These are phyloP conservation scores for Drosophila carrolli DNA, from an alignment of 1,140 invertebrate species.

Conservation along the genomic window DNA sequence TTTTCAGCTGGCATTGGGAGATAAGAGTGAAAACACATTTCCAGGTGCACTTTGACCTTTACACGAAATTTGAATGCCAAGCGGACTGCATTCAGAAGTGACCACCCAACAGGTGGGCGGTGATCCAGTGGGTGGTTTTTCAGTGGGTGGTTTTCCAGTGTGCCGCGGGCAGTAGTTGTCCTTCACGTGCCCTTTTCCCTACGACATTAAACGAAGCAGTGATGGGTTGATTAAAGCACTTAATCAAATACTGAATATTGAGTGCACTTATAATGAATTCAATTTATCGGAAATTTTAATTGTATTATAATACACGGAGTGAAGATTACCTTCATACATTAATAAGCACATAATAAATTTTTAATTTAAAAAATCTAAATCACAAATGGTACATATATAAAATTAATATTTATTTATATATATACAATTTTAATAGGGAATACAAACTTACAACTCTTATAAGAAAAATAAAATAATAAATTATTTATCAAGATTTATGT, in stretches of 20 bases:
- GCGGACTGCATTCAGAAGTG: conserved; percentile 20
- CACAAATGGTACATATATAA: too few relatives aligned
- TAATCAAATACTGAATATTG: not conserved
- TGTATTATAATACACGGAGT: conserved; percentile 2
- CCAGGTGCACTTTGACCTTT: conserved; percentile 36
- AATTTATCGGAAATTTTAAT: conserved; percentile 6
- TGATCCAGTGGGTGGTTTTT: conserved; percentile 4
- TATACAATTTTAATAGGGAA: too few relatives aligned
- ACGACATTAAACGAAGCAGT: conserved; percentile 21
- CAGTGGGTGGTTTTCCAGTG: not conserved
- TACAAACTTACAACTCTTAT: too few relatives aligned
- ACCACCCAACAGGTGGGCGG: conserved; percentile 16
- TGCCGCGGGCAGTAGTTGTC: conserved; percentile 12
- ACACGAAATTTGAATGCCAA: conserved; percentile 28
- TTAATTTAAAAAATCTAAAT: too few relatives aligned
- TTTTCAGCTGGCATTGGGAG: conserved; percentile 16
- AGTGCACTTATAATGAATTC: conserved; percentile 11
- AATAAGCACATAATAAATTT: too few relatives aligned
- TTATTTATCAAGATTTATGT: too few relatives aligned
- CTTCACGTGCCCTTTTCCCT: conserved; percentile 25
- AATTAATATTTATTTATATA: too few relatives aligned
- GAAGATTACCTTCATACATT: too few relatives aligned
- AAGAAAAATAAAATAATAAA: too few relatives aligned
- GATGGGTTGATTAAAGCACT: conserved; percentile 19
- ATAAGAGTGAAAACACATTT: conserved; percentile 35